Percentiles rank a stretch among this genome's conserved stretches.
Conservation (phyloP, 1,140 invertebrate species). For the Arion vulgaris region DNA sequence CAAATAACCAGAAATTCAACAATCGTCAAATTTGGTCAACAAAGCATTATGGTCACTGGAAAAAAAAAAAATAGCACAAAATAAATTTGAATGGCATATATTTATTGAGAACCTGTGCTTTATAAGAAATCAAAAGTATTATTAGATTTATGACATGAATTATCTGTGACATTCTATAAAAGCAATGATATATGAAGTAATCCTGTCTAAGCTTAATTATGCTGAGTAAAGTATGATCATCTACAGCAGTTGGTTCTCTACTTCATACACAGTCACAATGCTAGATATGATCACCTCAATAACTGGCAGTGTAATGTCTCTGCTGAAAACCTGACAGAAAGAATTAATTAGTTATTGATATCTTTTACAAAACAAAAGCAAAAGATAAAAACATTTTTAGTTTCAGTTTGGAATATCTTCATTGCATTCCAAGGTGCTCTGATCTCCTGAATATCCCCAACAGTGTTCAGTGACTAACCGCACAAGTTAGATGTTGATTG, state of each 20-base stretch:
- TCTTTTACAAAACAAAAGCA: background rate
- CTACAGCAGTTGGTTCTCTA: slow-evolving; percentile 44
- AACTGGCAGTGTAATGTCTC: slow-evolving; percentile 45
- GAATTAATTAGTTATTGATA: background rate
- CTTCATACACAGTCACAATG: slow-evolving; percentile 53
- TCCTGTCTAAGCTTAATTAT: background rate
- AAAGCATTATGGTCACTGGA: too few relatives aligned
- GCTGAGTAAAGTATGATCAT: background rate
- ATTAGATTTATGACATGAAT: too few relatives aligned
- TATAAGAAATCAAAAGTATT: too few relatives aligned
- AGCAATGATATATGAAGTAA: too few relatives aligned
- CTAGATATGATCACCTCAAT: slow-evolving; percentile 53
- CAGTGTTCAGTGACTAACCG: too few relatives aligned
- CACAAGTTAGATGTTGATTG: background rate
- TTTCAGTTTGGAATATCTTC: background rate
- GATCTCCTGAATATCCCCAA: too few relatives aligned
- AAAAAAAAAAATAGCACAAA: too few relatives aligned
- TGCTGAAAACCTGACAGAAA: slow-evolving; percentile 52
- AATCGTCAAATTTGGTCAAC: too few relatives aligned
- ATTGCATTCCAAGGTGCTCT: background rate
- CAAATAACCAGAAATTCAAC: too few relatives aligned
- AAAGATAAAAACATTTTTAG: background rate
- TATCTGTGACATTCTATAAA: too few relatives aligned
- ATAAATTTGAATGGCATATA: too few relatives aligned
- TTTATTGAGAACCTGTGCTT: too few relatives aligned